Base-by-base conservation (phyloP, 2,113 vertebrate species). In the Salminus brasiliensis region DNA sequence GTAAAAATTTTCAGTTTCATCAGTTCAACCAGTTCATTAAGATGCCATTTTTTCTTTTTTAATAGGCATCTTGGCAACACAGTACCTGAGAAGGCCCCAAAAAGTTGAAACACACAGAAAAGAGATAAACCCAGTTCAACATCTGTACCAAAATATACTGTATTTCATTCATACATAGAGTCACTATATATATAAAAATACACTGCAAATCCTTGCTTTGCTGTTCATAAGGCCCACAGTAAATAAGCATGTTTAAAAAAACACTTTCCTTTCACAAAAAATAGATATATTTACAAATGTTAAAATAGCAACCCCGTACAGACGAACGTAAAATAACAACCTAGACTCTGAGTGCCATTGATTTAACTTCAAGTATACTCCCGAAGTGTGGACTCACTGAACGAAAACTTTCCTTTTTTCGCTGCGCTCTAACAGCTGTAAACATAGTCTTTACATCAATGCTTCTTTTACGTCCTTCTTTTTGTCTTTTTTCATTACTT, bases 81-180 rank as follows among this genome's bases (percentile, higher is more conserved):
- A 79, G 95, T 98, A 97, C 97, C 97, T 98, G 97, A 98, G 96
- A 96, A 95, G 94, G 52, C 95, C 95, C 96, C 92, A 90, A 80
- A 81, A 76, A 78, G 84, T 78, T 85, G 59, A 87, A 79, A 87
- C 94, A 95, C 92, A 95, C 62, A 49, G 70, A 78, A 25, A 71
- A 71, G 73, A 52, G 63, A 74, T 47, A 52, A 75, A 77, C 80
- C 88, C 63, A 74, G 81, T 79, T 86, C 74, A 81, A 88, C 79
- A 86, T 88, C 85, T 83, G 85, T 90, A 90, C 85, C 89, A 91
- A 96, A 97, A 97, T 94, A 93, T 94, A 95, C 93, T 94, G 92
- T 93, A 95, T 94, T 89, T 83, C 76, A 80, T 85, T 84, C 84
- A 85, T 90, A 89, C 68, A 62, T 88, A 88, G 83, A 87, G 62